phyloP scores from a whole-genome alignment of 1,140 invertebrate genomes.

The Eriosoma lanigerum region DNA sequence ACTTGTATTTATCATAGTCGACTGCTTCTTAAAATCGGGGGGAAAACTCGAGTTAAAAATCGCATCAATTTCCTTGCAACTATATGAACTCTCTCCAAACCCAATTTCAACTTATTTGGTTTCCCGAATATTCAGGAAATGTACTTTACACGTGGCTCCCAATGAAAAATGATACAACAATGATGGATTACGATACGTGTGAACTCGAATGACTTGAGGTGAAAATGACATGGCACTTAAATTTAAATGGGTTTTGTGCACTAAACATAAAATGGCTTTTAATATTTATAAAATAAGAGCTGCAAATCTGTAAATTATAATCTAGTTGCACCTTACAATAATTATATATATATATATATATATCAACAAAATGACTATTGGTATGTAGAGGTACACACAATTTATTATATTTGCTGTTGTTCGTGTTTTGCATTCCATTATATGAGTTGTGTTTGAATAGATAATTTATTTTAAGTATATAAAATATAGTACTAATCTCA shows the following conservation, averaged over 20 bases:
- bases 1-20: slow-evolving; percentile 36
- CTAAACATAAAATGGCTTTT: slow-evolving; percentile 32
- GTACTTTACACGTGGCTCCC: slow-evolving; percentile 19
- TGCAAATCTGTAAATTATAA: not conserved
- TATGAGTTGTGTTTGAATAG: too few species aligned
- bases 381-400: not conserved
- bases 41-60: not conserved
- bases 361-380: not conserved
- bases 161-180: slow-evolving; percentile 44
- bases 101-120: slow-evolving; percentile 39
- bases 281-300: not conserved
- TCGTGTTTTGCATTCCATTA: too few species aligned
- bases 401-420: not conserved
- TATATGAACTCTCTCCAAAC: not conserved
- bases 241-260: slow-evolving; percentile 27
- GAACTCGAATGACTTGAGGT: slow-evolving; percentile 16
- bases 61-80: slow-evolving; percentile 26
- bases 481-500: too few species aligned
- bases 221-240: slow-evolving; percentile 34
- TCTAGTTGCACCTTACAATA: not conserved
- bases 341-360: too few species aligned
- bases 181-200: slow-evolving; percentile 43
- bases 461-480: too few species aligned
- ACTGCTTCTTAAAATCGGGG: not conserved
- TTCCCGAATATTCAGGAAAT: slow-evolving; percentile 33